Evolutionary conservation across 2,113 vertebrate species (phyloP).

Genomic region (Syngnathus typhle): DNA sequence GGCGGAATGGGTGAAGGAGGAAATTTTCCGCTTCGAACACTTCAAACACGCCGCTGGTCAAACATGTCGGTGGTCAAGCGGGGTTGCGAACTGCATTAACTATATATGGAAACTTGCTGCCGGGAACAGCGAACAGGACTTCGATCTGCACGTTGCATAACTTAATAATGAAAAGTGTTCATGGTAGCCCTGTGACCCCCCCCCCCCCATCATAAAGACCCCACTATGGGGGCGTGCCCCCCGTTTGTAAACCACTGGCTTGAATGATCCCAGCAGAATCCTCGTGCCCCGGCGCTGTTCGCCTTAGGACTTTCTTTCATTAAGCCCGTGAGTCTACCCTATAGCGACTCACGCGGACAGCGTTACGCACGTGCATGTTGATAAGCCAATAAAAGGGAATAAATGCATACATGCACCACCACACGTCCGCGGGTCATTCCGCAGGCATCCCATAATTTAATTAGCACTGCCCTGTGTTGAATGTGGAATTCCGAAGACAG

Average conservation of each 20-base stretch:
- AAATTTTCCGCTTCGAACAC: no score
- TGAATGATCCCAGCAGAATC: background rate
- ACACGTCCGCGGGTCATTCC: slow-evolving; percentile 25
- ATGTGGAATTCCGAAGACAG: slow-evolving; percentile 4
- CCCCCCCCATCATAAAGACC: no score
- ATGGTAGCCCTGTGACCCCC: no score
- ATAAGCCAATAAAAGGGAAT: slow-evolving; percentile 41
- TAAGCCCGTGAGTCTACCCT: slow-evolving; percentile 30
- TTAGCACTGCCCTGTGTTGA: background rate
- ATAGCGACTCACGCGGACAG: slow-evolving; percentile 30
- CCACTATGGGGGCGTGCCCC: no score
- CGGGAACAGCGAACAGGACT: no score
- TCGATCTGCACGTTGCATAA: no score
- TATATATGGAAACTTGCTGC: no score
- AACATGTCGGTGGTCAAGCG: no score
- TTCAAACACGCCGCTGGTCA: no score
- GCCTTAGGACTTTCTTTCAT: slow-evolving; percentile 33
- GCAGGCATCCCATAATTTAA: slow-evolving; percentile 14
- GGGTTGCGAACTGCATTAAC: no score
- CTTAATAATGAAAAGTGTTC: no score
- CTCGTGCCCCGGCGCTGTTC: background rate
- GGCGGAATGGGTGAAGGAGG: no score
- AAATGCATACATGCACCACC: slow-evolving; percentile 18
- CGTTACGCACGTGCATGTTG: slow-evolving; percentile 35
- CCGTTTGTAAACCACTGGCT: background rate